Conservation (phyloP, 2,797 vertebrate genomes). For the Lacerta agilis region DNA sequence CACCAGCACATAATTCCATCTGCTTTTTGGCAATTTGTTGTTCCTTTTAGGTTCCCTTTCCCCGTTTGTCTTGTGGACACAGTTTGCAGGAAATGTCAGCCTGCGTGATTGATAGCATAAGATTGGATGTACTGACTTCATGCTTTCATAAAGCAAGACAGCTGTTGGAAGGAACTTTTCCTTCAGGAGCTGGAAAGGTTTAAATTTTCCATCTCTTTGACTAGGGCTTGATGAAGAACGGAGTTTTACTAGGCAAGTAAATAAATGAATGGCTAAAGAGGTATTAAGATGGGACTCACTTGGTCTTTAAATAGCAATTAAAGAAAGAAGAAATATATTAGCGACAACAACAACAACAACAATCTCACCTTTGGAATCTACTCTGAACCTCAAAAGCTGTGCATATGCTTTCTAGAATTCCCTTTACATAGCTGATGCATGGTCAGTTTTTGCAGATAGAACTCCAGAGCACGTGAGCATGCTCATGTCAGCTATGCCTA, state of each 20-base stretch:
- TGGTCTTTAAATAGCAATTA: conserved; percentile 90
- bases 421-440: background rate
- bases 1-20: conserved; percentile 86
- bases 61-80: conserved; percentile 81
- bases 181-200: conserved; percentile 85
- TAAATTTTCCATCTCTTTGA: conserved; percentile 91
- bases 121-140: conserved; percentile 88
- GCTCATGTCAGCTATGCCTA: background rate
- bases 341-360: background rate
- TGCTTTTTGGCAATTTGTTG: conserved; percentile 82
- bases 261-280: conserved; percentile 85
- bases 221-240: conserved; percentile 78
- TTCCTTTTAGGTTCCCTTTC: conserved; percentile 80
- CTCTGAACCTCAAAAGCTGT: conserved; percentile 55
- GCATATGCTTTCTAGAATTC: background rate
- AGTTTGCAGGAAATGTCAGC: conserved; percentile 89
- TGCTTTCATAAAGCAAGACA: conserved; percentile 90
- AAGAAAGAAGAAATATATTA: conserved; percentile 37
- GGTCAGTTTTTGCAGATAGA: background rate
- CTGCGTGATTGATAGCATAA: conserved; percentile 85
- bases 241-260: conserved; percentile 84
- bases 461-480: background rate
- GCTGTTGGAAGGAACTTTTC: conserved; percentile 89
- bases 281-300: conserved; percentile 82
- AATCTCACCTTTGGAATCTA: conserved; percentile 25